Conservation (phyloP, 1,140 invertebrate genomes). For the Caenorhabditis latens region DNA sequence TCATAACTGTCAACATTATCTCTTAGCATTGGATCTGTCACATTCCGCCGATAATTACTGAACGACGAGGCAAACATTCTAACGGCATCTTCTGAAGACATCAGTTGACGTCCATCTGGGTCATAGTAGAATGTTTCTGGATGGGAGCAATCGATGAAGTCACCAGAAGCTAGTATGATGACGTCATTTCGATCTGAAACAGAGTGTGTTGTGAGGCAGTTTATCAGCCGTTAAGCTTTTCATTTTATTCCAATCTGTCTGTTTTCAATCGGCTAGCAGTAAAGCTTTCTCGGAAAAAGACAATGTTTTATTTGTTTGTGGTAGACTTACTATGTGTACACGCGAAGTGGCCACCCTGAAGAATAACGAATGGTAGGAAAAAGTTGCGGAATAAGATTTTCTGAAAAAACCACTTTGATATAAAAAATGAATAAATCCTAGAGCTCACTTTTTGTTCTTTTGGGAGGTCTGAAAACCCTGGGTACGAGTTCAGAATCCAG, state of each 20-base stretch:
- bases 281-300: no score
- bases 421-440: not conserved
- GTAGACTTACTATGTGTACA: conserved; percentile 26
- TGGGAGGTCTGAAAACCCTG: conserved; percentile 12
- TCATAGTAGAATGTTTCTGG: conserved; percentile 60
- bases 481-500: conserved; percentile 53
- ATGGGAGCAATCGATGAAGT: conserved; percentile 54
- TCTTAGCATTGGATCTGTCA: conserved; percentile 48
- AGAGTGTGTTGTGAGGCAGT: not conserved
- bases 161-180: conserved; percentile 46
- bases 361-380: conserved; percentile 56
- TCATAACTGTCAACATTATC: conserved; percentile 53
- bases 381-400: conserved; percentile 56
- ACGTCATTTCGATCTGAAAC: conserved; percentile 61
- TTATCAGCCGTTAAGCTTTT: no score
- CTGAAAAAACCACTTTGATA: not conserved
- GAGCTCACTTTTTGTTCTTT: conserved; percentile 52
- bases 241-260: no score
- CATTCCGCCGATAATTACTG: conserved; percentile 46
- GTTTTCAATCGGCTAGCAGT: no score
- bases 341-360: conserved; percentile 48
- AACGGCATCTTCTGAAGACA: conserved; percentile 60
- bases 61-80: conserved; percentile 57
- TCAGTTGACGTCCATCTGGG: conserved; percentile 39
- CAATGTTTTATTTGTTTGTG: no score